Evolutionary conservation across 2,888 invertebrate species (phyloP).

Genomic region (Brachypalpus laphriformis): DNA sequence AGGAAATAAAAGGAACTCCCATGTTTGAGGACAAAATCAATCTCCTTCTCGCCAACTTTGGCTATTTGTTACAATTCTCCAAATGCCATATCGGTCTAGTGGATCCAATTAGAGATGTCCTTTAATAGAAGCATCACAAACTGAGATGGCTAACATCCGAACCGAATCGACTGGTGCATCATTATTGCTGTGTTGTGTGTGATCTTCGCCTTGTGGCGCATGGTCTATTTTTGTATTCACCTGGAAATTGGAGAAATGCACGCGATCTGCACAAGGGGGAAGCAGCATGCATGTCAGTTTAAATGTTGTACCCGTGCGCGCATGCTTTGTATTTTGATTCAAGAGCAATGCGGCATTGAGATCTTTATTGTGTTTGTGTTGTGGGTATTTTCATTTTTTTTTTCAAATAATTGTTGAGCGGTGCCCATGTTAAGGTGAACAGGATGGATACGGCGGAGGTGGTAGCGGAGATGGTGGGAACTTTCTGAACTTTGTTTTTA

Average conservation of each 20-base stretch:
- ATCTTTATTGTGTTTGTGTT: slow-evolving; percentile 67
- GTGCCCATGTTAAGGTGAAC: slow-evolving; percentile 69
- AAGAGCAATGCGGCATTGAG: slow-evolving; percentile 69
- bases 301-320: neutral
- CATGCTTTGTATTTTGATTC: slow-evolving; percentile 50
- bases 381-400: slow-evolving; percentile 44
- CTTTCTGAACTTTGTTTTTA: slow-evolving; percentile 25
- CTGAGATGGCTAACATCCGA: neutral
- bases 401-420: slow-evolving; percentile 62
- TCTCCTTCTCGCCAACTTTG: slow-evolving; percentile 35
- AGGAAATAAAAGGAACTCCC: neutral
- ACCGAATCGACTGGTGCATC: slow-evolving; percentile 1
- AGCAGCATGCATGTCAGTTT: slow-evolving; percentile 46
- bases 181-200: slow-evolving; percentile 45
- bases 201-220: slow-evolving; percentile 56
- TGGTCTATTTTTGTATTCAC: slow-evolving; percentile 66
- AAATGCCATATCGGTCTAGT: slow-evolving; percentile 56
- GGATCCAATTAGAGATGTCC: slow-evolving; percentile 71
- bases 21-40: slow-evolving; percentile 48
- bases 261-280: slow-evolving; percentile 57
- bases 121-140: slow-evolving; percentile 47
- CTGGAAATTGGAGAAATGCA: slow-evolving; percentile 68
- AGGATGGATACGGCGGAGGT: slow-evolving; percentile 43
- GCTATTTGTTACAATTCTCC: slow-evolving; percentile 58
- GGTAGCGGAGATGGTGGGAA: slow-evolving; percentile 53